Conservation (phyloP, 2,113 vertebrate species). For the Gambusia affinis region DNA sequence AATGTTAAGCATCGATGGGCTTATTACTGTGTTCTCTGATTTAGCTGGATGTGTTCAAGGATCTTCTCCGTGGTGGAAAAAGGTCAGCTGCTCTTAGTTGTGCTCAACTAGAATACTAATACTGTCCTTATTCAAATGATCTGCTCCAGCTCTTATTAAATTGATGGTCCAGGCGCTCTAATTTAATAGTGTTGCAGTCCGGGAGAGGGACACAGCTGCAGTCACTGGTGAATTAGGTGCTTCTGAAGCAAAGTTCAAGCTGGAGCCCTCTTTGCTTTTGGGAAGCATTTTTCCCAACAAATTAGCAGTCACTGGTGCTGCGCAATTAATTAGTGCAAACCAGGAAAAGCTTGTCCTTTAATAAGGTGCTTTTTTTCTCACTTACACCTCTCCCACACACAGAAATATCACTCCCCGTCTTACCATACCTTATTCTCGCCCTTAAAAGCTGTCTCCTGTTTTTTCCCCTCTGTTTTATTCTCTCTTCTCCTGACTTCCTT, state of each 20-base stretch:
- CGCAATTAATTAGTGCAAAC: conserved; percentile 95
- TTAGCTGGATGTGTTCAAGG: conserved; percentile 96
- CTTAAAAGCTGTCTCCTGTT: conserved; percentile 75
- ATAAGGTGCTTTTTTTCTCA: conserved; percentile 82
- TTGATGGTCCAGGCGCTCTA: conserved; percentile 94
- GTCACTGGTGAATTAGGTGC: conserved; percentile 88
- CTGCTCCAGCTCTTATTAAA: conserved; percentile 97
- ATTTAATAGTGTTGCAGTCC: conserved; percentile 94
- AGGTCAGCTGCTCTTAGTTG: conserved; percentile 99
- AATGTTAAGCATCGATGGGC: conserved; percentile 88
- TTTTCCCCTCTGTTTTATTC: conserved; percentile 51
- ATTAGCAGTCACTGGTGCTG: conserved; percentile 90
- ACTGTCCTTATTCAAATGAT: conserved; percentile 99
- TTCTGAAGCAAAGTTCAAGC: conserved; percentile 92
- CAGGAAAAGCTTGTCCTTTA: conserved; percentile 96
- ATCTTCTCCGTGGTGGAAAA: conserved; percentile 93
- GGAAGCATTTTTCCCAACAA: conserved; percentile 89
- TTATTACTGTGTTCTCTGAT: conserved; percentile 92
- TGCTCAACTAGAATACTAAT: conserved; percentile 97
- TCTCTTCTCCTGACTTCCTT: conserved; percentile 64
- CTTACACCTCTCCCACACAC: conserved; percentile 59
- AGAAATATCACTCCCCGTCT: conserved; percentile 60
- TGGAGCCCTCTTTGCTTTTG: conserved; percentile 83
- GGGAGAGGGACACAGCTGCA: conserved; percentile 86
- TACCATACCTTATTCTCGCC: conserved; percentile 43